phyloP scores from a whole-genome alignment of 2,888 invertebrate species.

The Drosophila flavopinicola region DNA sequence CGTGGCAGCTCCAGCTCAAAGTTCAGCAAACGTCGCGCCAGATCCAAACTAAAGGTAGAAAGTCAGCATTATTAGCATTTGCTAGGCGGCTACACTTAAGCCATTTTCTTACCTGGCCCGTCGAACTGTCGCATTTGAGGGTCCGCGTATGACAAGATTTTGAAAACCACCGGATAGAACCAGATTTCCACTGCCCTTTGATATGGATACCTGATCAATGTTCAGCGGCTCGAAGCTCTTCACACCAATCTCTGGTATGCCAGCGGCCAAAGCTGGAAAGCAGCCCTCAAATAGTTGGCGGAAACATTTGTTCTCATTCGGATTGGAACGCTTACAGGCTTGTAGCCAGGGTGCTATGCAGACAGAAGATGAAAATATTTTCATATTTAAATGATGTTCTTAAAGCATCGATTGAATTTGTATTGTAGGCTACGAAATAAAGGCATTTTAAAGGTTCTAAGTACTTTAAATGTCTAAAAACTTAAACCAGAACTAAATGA shows the following conservation, averaged over 20 bases:
- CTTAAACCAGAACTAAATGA: too few species aligned
- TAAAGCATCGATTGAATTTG: too few species aligned
- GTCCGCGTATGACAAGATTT: constrained; percentile 86
- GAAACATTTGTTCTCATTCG: constrained; percentile 86
- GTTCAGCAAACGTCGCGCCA: constrained; percentile 85
- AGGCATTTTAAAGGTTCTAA: background rate
- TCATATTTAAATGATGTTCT: too few species aligned
- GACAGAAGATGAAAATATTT: background rate
- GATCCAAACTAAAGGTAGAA: constrained; percentile 84
- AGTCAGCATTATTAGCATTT: background rate
- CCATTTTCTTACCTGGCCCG: constrained; percentile 74
- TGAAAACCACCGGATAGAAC: constrained; percentile 86
- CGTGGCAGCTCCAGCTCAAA: constrained; percentile 86
- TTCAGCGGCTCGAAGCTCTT: constrained; percentile 86
- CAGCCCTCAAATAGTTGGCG: constrained; percentile 85
- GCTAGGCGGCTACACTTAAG: background rate
- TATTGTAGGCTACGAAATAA: too few species aligned
- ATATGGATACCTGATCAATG: constrained; percentile 86
- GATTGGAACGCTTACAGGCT: constrained; percentile 85
- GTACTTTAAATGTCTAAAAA: too few species aligned
- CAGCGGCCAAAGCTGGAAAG: constrained; percentile 86
- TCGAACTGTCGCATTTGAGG: constrained; percentile 86
- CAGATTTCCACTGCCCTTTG: constrained; percentile 86
- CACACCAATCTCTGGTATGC: constrained; percentile 87
- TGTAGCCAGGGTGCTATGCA: constrained; percentile 86